Evolutionary conservation across 2,797 vertebrate species (phyloP), one percentile per base, ranked within the genome.

Genomic region (Lacerta viridis): DNA sequence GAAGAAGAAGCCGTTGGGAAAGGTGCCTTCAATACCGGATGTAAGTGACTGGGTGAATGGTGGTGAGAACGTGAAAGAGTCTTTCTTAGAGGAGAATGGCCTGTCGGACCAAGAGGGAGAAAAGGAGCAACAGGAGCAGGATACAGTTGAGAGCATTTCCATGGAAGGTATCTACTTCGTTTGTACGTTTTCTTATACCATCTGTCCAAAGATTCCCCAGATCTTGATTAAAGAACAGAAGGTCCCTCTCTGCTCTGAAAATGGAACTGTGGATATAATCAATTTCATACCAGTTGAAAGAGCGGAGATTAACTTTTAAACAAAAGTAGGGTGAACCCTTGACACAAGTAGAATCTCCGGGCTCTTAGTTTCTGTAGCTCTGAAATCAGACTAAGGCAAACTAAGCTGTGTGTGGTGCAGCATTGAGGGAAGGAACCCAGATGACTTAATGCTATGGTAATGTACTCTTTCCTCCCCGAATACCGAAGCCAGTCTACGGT

Each of bases 71-170:
- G 0, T 1, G 0, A 96, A 92, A 87, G 96, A 96, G 80, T 92
- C 59, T 27, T 90, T 91, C 0, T 82, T 76, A 0, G 68, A 81
- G 15, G 97, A 97, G 76, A 97, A 97, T 0, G 97, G 96, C 3
- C 81, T 93, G 43, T 98, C 97, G 0, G 98, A 98, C 83, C 96
- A 91, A 0, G 98, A 98, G 5, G 97, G 95, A 3, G 98, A 98
- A n/a, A 97, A 97, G 36, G 98, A 97, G 13, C 69, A 79, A 39
- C 93, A 39, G 7, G 94, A 96, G 72, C 77, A 88, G 27, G 94
- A 95, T n/a, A 23, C 90, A 3, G 78, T 90, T 74, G 90, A 96
- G 18, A 80, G 88, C 29, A 59, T 90, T 0, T 41, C 94, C 29
- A 1, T 94, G 1, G 43, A 92, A 84, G 98, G 98, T 99, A 96